These are phyloP conservation scores for Oenanthe oenanthe DNA, from an alignment of 2,113 vertebrate species.

Conservation along the genomic window DNA sequence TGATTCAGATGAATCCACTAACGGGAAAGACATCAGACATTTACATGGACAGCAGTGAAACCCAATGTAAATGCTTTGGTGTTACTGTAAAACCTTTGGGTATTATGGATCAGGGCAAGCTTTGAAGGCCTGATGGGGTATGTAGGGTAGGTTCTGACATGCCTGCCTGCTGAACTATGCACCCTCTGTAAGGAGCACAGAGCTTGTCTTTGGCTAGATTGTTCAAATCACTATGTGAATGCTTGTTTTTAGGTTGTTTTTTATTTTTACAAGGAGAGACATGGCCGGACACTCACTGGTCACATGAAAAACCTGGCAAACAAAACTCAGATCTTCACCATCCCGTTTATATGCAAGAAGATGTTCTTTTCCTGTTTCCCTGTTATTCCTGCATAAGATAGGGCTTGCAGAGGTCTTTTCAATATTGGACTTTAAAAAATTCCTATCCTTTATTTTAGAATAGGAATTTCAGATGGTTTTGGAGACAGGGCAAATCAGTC, in stretches of 20 bases:
- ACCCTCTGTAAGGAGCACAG: not conserved
- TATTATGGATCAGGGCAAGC: not conserved
- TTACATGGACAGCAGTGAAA: not conserved
- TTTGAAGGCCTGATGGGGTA: not conserved
- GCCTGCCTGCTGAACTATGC: not conserved
- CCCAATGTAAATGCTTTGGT: not conserved
- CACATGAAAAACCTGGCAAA: not conserved
- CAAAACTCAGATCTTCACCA: not conserved
- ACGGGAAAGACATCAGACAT: not conserved
- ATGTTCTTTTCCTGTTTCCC: not conserved
- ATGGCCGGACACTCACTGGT: not conserved
- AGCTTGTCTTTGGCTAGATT: not conserved
- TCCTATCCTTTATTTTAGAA: not conserved
- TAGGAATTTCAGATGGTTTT: not conserved
- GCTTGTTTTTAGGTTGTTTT: not conserved
- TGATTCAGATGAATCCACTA: not conserved
- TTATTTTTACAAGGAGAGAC: not conserved
- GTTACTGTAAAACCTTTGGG: not conserved
- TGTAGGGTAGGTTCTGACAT: not conserved
- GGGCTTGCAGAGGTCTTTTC: not conserved
- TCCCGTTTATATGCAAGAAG: not conserved
- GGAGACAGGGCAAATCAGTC: not conserved
- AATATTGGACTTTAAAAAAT: not conserved
- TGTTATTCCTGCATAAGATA: not conserved
- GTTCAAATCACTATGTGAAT: not conserved